Percentiles rank a stretch among this genome's conserved stretches.
Evolutionary conservation across 2,113 vertebrate species (phyloP).

Genomic region (Colistium nudipinnis): DNA sequence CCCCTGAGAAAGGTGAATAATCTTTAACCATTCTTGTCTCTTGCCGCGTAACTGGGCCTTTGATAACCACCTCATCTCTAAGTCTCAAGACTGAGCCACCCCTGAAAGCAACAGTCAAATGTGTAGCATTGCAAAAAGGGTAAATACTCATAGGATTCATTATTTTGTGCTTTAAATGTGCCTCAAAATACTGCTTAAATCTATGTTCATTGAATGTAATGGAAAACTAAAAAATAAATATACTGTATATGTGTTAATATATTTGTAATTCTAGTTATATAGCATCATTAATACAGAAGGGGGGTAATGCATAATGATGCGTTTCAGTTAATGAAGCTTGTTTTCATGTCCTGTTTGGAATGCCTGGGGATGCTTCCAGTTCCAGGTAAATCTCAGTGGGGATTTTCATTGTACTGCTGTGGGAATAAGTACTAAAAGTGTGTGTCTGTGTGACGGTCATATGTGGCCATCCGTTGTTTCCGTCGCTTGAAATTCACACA

Average conservation of each 20-base stretch:
- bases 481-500: too few species aligned
- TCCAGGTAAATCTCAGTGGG: slow-evolving; percentile 43
- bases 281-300: slow-evolving; percentile 12
- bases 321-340: slow-evolving; percentile 37
- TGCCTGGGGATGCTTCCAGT: slow-evolving; percentile 35
- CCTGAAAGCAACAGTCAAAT: too few species aligned
- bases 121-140: neutral
- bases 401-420: slow-evolving; percentile 31
- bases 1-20: too few species aligned
- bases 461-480: neutral
- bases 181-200: neutral
- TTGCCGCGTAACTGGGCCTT: too few species aligned
- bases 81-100: too few species aligned
- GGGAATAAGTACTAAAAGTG: slow-evolving; percentile 35
- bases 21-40: too few species aligned
- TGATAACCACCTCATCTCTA: too few species aligned
- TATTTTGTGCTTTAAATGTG: neutral
- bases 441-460: neutral
- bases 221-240: neutral
- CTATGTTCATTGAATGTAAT: neutral
- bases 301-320: slow-evolving; percentile 17
- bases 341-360: slow-evolving; percentile 45
- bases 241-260: too few species aligned
- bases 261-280: neutral
- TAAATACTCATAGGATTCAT: neutral